Base-by-base conservation (phyloP, 2,888 invertebrate species). In the Papilio demoleus region DNA sequence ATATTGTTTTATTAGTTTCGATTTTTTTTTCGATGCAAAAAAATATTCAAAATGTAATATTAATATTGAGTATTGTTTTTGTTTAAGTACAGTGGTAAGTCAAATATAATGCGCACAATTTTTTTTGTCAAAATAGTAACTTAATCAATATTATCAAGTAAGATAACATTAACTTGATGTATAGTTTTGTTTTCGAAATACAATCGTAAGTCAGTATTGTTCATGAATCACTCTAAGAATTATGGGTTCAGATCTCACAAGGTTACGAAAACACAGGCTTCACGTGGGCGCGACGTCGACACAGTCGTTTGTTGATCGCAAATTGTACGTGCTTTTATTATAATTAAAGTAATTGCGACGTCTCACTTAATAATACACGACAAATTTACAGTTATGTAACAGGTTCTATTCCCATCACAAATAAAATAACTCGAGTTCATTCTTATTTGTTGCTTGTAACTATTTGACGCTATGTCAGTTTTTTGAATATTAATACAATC, bases 191-290 rank as follows among this genome's bases (percentile, higher is more conserved):
- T 67, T 66, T 61, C 50, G 38, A 66, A 67, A 12, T 12, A 50
- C 11, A 67, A 12, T 45, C 42, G 42, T 45, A 45, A 19, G 45
- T 5, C 5, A 8, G 47, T 36, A 66, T 59, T 62, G 70, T 67
- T 70, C 42, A 59, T 74, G 71, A 73, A 72, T 74, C 72, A 75
- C 67, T 62, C 67, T 69, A 72, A 67, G 68, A 71, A 70, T 69
- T 73, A 74, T 71, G 67, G 73, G 74, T 75, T 73, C 74, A 73
- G 71, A 75, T 74, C 73, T 71, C 71, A 70, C 76, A 77, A 77
- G 77, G 77, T 74, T 77, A 75, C 72, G 73, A 75, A 59, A 68
- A 74, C 72, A 72, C 53, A 60, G 67, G 69, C 73, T 72, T 74
- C 72, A 71, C 64, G 72, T 67, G 65, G 66, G 73, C 62, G 67